Percentiles rank a stretch among this genome's conserved stretches.
phyloP scores from a whole-genome alignment of 92 coral and sea anemone species.

The Anthopleura xanthogrammica region DNA sequence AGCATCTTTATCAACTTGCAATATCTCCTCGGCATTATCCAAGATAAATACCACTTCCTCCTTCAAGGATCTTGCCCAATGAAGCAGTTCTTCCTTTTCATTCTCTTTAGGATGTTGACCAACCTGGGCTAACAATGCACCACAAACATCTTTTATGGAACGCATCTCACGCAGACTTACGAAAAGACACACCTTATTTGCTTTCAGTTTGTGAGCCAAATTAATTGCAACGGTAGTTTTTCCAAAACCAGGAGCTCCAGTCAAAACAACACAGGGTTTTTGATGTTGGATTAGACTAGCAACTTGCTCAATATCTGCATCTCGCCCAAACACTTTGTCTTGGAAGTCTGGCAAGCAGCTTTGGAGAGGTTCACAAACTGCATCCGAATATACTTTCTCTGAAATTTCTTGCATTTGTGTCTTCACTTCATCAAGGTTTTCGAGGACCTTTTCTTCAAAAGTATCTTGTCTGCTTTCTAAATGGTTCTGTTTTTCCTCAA shows the following conservation, averaged over 20 bases:
- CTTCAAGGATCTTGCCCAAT: constrained; percentile 6
- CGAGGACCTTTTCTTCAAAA: no score
- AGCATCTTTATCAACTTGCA: neutral
- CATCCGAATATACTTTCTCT: neutral
- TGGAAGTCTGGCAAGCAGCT: constrained; percentile 8
- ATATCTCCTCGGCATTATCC: constrained; percentile 5
- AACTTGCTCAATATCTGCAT: neutral
- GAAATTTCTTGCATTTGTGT: neutral
- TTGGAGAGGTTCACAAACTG: neutral
- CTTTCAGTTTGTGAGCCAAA: neutral
- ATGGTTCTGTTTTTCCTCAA: neutral
- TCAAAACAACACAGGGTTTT: constrained; percentile 5
- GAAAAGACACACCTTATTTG: neutral
- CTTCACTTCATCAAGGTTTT: neutral
- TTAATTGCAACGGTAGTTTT: constrained; percentile 12
- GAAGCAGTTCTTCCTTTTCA: constrained; percentile 1
- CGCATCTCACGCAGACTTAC: constrained; percentile 2
- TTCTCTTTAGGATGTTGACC: constrained; percentile 8
- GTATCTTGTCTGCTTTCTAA: no score
- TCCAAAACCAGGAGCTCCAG: constrained; percentile 18
- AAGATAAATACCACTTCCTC: neutral
- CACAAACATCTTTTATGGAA: neutral
- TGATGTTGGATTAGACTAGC: neutral
- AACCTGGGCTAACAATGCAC: neutral
- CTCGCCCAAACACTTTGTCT: constrained; percentile 16